Base-by-base conservation (phyloP, 2,888 invertebrate species). In the Leucozona laternaria region DNA sequence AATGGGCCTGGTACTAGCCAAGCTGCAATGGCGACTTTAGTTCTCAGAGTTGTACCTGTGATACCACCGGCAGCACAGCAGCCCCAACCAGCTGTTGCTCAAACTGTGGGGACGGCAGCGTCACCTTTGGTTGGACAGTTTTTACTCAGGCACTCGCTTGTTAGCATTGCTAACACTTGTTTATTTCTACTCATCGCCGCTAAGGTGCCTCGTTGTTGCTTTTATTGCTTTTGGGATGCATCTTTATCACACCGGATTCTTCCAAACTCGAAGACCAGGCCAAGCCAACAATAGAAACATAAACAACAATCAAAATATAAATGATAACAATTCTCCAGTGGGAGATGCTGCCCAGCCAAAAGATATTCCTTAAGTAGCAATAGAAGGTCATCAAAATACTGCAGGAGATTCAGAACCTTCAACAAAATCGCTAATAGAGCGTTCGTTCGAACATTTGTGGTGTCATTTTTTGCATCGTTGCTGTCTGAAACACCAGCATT, bases 391-490 rank as follows among this genome's bases (percentile, higher is more conserved):
- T 88, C 85, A 79, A 7, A 88, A 82, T 79, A 89, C 88, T 57
- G 88, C 73, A 13, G 90, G 89, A 13, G 89, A 70, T 13, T 64
- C 88, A 28, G 88, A 85, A 20, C 84, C 81, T 8, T 93, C 94
- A 90, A 92, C 94, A 89, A 95, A 95, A 60, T 94, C 96, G 82
- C 92, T 96, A 83, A 93, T 97, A n/a, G n/a, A 87, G 95, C 96
- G 58, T 94, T 97, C 22, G 95, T 97, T 25, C 97, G 97, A 96
- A 97, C 97, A 90, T 97, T 98, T 92, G 95, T 99, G 89, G 95
- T 97, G 1, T 96, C 98, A 2, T 98, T 99, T 93, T 98, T 99
- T 92, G 96, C 98, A 11, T 99, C 98, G 0, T 94, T 99, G 75
- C 96, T 99, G 91, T 99, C 99, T 0, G 98, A 98, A 90, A 96